phyloP scores from a whole-genome alignment of 1,140 invertebrate genomes.

The Cydia amplana region DNA sequence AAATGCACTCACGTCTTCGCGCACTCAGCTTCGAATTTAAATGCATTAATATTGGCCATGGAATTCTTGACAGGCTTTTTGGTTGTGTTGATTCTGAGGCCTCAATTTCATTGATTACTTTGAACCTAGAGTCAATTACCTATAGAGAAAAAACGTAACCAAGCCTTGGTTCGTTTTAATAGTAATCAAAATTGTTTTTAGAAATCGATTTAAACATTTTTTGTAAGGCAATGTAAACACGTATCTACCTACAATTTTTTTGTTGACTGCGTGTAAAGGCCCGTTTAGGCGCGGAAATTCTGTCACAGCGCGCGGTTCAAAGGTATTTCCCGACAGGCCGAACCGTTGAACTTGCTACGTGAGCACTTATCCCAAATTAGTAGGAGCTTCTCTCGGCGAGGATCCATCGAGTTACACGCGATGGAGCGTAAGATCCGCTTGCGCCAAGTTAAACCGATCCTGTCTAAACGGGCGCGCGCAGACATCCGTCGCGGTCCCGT shows the following conservation, averaged over 20 bases:
- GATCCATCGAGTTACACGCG: conserved; percentile 53
- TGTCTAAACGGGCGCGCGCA: conserved; percentile 49
- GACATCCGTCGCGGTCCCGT: conserved; percentile 39
- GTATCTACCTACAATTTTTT: background rate
- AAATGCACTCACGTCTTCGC: conserved; percentile 67
- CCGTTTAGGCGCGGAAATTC: conserved; percentile 12
- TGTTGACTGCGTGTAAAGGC: conserved; percentile 40
- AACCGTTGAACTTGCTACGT: conserved; percentile 57
- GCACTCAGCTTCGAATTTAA: conserved; percentile 49
- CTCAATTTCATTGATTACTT: background rate
- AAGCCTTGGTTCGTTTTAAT: too few species aligned
- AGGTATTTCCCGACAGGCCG: conserved; percentile 56
- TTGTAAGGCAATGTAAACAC: too few species aligned
- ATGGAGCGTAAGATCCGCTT: conserved; percentile 57
- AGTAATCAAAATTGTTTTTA: too few species aligned
- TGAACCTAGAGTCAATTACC: background rate
- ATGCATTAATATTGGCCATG: conserved; percentile 52
- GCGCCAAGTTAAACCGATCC: conserved; percentile 52
- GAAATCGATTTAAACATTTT: too few species aligned
- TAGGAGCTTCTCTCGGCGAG: conserved; percentile 45
- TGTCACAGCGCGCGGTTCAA: conserved; percentile 51
- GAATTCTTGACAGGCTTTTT: conserved; percentile 29
- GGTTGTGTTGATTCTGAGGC: background rate
- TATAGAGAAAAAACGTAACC: too few species aligned
- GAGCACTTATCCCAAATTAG: conserved; percentile 70